Conservation (phyloP, 2,797 vertebrate species). For the Sorex maritimensis region DNA sequence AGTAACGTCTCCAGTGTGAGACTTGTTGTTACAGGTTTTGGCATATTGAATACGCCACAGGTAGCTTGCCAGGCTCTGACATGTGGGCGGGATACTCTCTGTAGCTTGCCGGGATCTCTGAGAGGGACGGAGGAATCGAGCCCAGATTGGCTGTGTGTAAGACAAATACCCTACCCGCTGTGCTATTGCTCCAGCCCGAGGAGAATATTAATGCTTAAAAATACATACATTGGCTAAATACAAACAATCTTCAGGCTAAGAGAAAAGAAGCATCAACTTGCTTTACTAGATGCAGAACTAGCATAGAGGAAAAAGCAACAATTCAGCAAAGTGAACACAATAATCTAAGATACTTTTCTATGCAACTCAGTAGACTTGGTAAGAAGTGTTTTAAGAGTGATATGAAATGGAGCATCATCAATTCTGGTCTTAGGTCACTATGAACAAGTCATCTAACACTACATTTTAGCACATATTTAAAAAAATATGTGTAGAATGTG, state of each 20-base stretch:
- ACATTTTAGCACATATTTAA: background rate
- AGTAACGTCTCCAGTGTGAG: too few relatives aligned
- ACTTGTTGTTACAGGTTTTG: too few relatives aligned
- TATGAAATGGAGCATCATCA: background rate
- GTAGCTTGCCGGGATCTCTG: too few relatives aligned
- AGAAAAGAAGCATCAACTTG: background rate
- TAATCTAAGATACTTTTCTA: background rate
- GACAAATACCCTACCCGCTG: too few relatives aligned
- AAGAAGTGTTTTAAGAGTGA: slow-evolving; percentile 20
- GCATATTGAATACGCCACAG: too few relatives aligned
- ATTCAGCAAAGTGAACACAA: slow-evolving; percentile 30
- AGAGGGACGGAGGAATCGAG: too few relatives aligned
- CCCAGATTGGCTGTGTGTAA: too few relatives aligned
- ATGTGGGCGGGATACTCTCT: too few relatives aligned
- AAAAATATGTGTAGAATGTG: background rate
- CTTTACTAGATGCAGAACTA: background rate
- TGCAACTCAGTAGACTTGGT: background rate
- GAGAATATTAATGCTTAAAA: too few relatives aligned
- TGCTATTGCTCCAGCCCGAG: too few relatives aligned
- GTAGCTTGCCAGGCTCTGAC: too few relatives aligned
- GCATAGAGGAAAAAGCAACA: background rate
- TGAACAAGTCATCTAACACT: background rate
- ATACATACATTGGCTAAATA: too few relatives aligned
- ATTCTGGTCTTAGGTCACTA: background rate
- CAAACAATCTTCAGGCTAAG: background rate